phyloP scores from a whole-genome alignment of 2,888 invertebrate species.

The Elegia similella region DNA sequence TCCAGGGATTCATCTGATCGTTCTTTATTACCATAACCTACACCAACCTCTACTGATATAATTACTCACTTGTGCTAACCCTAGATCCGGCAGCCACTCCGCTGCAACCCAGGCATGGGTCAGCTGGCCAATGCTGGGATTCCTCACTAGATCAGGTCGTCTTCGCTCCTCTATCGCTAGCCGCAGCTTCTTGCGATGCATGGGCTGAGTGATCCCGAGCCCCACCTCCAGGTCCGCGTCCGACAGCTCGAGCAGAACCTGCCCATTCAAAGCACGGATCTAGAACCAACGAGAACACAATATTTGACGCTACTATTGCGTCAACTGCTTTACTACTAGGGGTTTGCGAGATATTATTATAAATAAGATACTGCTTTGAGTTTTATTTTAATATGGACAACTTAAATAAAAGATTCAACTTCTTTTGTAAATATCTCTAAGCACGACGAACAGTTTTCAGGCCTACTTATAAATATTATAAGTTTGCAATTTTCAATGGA shows the following conservation, averaged over 20 bases:
- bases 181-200: slow-evolving; percentile 95
- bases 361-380: too few relatives aligned
- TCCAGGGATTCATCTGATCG: too few relatives aligned
- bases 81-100: slow-evolving; percentile 95
- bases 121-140: slow-evolving; percentile 92
- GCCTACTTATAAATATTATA: too few relatives aligned
- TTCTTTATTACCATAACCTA: too few relatives aligned
- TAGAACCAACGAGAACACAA: slow-evolving; percentile 84
- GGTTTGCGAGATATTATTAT: not conserved
- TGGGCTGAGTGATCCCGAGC: slow-evolving; percentile 93
- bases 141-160: slow-evolving; percentile 92
- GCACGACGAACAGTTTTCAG: too few relatives aligned
- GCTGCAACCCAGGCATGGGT: slow-evolving; percentile 97
- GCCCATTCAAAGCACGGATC: slow-evolving; percentile 85
- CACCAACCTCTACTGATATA: not conserved
- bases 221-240: slow-evolving; percentile 95
- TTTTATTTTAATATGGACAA: too few relatives aligned
- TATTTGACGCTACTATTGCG: slow-evolving; percentile 79
- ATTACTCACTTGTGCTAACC: slow-evolving; percentile 86
- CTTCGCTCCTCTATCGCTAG: slow-evolving; percentile 96
- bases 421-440: too few relatives aligned
- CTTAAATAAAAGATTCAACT: too few relatives aligned
- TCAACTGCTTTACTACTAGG: slow-evolving; percentile 47
- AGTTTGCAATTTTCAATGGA: too few relatives aligned
- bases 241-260: slow-evolving; percentile 95